These are phyloP conservation scores for Pteria penguin DNA, from an alignment of 2,888 invertebrate genomes.

Conservation along the genomic window DNA sequence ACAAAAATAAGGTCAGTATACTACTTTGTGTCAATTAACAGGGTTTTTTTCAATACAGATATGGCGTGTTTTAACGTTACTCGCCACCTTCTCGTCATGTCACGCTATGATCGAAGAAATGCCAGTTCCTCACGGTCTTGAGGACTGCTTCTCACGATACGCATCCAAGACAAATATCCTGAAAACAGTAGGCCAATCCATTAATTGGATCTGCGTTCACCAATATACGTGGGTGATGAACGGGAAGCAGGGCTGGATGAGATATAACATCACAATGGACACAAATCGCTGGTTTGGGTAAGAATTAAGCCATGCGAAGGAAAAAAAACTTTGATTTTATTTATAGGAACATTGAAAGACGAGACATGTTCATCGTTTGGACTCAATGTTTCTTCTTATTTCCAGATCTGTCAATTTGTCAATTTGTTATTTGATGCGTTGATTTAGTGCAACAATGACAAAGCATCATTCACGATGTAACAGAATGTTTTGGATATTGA, in stretches of 20 bases:
- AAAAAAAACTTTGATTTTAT: too few species aligned
- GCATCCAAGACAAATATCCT: slow-evolving; percentile 52
- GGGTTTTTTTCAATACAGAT: background rate
- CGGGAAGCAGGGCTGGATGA: slow-evolving; percentile 46
- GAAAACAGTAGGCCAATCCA: slow-evolving; percentile 59
- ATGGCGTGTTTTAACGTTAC: background rate
- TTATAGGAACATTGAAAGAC: too few species aligned
- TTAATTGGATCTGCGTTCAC: slow-evolving; percentile 57
- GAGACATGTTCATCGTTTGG: too few species aligned
- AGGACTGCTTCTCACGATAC: slow-evolving; percentile 61
- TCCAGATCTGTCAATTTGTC: too few species aligned
- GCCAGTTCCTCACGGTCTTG: slow-evolving; percentile 54
- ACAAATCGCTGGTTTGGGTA: slow-evolving; percentile 30
- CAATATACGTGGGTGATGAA: slow-evolving; percentile 58
- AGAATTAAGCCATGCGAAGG: too few species aligned
- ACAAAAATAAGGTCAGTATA: too few species aligned
- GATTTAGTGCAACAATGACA: too few species aligned
- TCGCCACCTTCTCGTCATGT: background rate
- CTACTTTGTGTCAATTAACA: too few species aligned
- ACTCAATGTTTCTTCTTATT: too few species aligned
- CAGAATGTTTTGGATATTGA: too few species aligned
- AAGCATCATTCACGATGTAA: too few species aligned
- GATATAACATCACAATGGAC: slow-evolving; percentile 56
- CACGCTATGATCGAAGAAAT: slow-evolving; percentile 51
- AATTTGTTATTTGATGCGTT: too few species aligned